These are phyloP conservation scores for Nasonovia ribisnigri DNA, from an alignment of 2,888 invertebrate species.

Conservation along the genomic window DNA sequence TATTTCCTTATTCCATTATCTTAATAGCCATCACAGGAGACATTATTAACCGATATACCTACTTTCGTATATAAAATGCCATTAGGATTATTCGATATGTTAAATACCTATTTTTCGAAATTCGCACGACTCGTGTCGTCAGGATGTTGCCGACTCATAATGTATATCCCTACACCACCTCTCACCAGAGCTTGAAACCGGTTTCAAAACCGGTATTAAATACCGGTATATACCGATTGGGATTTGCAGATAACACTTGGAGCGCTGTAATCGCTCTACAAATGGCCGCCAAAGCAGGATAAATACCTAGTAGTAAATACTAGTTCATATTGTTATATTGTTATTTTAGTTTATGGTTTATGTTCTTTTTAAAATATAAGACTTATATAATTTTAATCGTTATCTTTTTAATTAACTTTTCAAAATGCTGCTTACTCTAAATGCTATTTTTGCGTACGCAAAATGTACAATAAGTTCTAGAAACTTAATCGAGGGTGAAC, in stretches of 20 bases:
- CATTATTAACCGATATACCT: too few relatives aligned
- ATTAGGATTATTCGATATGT: too few relatives aligned
- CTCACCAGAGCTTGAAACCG: too few relatives aligned
- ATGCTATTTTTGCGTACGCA: background rate
- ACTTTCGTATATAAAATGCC: too few relatives aligned
- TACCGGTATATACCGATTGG: too few relatives aligned
- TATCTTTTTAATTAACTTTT: background rate
- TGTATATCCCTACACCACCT: too few relatives aligned
- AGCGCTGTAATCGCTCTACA: background rate
- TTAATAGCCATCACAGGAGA: too few relatives aligned
- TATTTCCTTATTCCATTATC: too few relatives aligned
- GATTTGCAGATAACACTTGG: background rate
- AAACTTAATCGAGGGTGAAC: background rate
- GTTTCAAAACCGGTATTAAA: too few relatives aligned
- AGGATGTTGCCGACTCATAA: too few relatives aligned
- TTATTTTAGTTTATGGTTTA: background rate
- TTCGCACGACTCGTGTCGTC: too few relatives aligned
- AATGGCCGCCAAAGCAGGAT: constrained; percentile 25
- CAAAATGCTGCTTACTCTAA: background rate
- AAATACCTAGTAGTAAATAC: background rate
- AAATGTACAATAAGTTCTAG: background rate
- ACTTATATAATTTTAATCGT: background rate
- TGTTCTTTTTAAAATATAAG: background rate
- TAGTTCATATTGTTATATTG: background rate
- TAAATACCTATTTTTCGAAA: too few relatives aligned